A percentile compares a stretch with the other conserved stretches of the same genome.
phyloP scores from a whole-genome alignment of 1,140 invertebrate species.

The Kradibia gibbosae region DNA sequence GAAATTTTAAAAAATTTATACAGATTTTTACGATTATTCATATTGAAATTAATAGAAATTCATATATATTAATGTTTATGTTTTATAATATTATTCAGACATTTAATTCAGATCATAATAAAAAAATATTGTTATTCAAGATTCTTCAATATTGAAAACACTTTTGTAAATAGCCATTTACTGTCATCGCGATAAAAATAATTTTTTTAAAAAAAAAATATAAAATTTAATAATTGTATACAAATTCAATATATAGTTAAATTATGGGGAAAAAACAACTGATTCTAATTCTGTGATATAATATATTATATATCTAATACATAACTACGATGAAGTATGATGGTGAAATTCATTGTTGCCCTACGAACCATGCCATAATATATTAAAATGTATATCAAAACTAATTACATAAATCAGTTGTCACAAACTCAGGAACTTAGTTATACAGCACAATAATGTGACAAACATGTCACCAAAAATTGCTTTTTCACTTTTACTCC shows the following conservation, averaged over 20 bases:
- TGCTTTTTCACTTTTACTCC: neutral
- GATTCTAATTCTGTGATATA: conserved; percentile 44
- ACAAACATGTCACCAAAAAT: conserved; percentile 1
- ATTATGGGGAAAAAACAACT: conserved; percentile 29
- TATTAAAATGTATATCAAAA: conserved; percentile 29
- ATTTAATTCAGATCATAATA: too few relatives aligned
- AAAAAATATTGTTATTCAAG: too few relatives aligned
- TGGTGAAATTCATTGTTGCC: conserved; percentile 25
- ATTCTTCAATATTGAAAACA: too few relatives aligned
- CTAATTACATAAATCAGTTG: conserved; percentile 16
- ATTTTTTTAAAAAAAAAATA: neutral
- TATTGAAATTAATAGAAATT: too few relatives aligned
- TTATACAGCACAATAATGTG: conserved; percentile 11
- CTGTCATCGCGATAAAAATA: too few relatives aligned
- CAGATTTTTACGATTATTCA: too few relatives aligned
- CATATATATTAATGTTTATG: too few relatives aligned
- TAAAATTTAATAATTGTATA: conserved; percentile 4
- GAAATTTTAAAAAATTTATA: too few relatives aligned
- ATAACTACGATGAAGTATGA: neutral
- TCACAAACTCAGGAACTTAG: conserved; percentile 27
- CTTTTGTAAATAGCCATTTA: too few relatives aligned
- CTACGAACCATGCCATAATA: conserved; percentile 24
- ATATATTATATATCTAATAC: conserved; percentile 23
- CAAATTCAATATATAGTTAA: neutral
- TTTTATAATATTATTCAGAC: too few relatives aligned